Base-by-base conservation (phyloP, 2,888 invertebrate genomes). In the Loripinus fragilis region DNA sequence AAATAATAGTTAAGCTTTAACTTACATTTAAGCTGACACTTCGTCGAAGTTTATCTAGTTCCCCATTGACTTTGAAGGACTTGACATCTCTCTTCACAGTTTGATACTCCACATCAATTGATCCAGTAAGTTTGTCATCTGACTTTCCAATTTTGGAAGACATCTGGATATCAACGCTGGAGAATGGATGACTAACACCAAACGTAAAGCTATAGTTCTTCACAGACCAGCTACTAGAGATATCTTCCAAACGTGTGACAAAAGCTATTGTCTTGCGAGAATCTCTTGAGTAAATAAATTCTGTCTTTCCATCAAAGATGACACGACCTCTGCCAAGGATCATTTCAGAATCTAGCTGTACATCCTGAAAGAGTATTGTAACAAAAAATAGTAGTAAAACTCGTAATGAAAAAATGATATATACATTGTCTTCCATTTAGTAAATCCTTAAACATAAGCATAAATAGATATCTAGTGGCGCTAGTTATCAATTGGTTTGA, bases 111-210 rank as follows among this genome's bases (percentile, higher is more conserved):
- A 88, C 68, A 30, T 85, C 81, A 15, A 86, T 60, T 25, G 80
- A 86, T 23, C 84, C 85, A 17, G 84, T 80, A 12, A 83, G 67
- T 45, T 71, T 80, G 23, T 85, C 78, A 33, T 77, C 67, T 23
- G 85, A 80, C 50, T 83, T 80, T 50, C 86, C 86, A 33, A 86
- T 28, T 69, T 87, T 84, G 15, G 87, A 87, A 15, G 77, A 76
- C 48, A 90, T 38, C 65, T 86, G 71, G 8, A 90, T 74, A 75
- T 90, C 90, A 17, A 89, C 83, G 30, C 83, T 83, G 42, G 88
- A 88, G 74, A 79, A 83, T 25, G 89, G 89, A 67, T 92, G 91
- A n/a, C 83, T 81, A 1, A 91, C 64, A 10, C 84, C 87, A 10
- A 89, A 64, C 28, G 60, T 74, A 35, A 88, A 77, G 42, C 83